These are phyloP conservation scores for Crotalus tigris DNA, from an alignment of 2,113 vertebrate species.

Conservation along the genomic window DNA sequence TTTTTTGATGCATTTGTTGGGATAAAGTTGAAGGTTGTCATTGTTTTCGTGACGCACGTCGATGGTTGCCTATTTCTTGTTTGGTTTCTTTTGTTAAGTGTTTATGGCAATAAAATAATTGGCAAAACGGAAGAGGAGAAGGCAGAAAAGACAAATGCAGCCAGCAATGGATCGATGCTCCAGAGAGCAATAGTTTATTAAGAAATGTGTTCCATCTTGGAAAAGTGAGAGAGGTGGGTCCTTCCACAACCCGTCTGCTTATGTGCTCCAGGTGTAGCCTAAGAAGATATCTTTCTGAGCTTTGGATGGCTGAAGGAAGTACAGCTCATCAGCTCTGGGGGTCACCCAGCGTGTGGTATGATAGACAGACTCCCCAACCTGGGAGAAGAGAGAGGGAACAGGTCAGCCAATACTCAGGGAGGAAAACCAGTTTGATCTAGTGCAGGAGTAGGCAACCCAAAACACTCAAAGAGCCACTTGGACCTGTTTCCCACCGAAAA, in stretches of 20 bases:
- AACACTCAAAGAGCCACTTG: no score
- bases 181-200: not conserved
- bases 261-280: constrained; percentile 71
- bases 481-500: no score
- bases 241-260: not conserved
- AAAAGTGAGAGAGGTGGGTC: not conserved
- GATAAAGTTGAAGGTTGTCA: not conserved
- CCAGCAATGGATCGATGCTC: not conserved
- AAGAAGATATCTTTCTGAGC: constrained; percentile 67
- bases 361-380: constrained; percentile 86
- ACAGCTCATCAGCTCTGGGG: constrained; percentile 77
- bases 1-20: not conserved
- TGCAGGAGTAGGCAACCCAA: not conserved
- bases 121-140: not conserved
- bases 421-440: not conserved
- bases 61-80: not conserved
- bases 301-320: constrained; percentile 68
- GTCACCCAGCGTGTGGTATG: constrained; percentile 87
- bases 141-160: not conserved
- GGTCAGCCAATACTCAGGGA: not conserved
- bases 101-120: not conserved
- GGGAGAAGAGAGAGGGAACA: not conserved
- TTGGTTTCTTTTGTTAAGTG: not conserved
- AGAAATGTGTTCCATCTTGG: not conserved
- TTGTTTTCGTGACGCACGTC: not conserved